A percentile compares a stretch with the other conserved stretches of the same genome.
Conservation (phyloP, 2,797 vertebrate species). For the Bufotes viridis region DNA sequence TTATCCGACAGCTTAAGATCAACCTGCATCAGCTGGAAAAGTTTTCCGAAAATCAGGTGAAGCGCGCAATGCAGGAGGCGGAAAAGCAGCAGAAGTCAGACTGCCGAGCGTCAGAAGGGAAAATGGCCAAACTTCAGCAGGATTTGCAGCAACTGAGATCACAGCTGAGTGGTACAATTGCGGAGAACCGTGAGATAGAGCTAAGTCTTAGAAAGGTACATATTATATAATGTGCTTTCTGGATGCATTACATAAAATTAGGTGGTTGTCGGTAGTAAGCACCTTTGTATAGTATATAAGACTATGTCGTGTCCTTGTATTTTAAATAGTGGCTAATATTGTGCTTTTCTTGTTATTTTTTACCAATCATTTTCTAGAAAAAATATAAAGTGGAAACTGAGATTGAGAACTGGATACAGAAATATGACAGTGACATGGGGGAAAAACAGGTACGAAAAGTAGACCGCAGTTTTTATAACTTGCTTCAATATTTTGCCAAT, state of each 20-base stretch:
- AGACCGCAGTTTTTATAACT: background rate
- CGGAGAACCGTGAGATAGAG: constrained; percentile 77
- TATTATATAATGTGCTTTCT: too few relatives aligned
- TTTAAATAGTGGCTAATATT: background rate
- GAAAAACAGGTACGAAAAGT: constrained; percentile 78
- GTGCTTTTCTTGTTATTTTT: background rate
- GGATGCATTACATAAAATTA: background rate
- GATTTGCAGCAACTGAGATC: constrained; percentile 71
- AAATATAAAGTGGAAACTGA: constrained; percentile 80
- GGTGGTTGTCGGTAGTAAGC: background rate
- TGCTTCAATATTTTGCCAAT: background rate
- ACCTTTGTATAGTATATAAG: background rate
- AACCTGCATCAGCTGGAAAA: constrained; percentile 71
- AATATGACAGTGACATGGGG: constrained; percentile 82
- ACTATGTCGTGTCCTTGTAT: background rate
- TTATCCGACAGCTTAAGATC: constrained; percentile 74
- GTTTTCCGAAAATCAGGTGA: constrained; percentile 67
- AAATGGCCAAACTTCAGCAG: constrained; percentile 70
- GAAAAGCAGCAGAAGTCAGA: constrained; percentile 73
- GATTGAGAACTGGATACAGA: constrained; percentile 83
- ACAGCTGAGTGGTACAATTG: constrained; percentile 71
- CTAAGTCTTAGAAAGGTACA: constrained; percentile 79
- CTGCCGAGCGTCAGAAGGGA: constrained; percentile 68
- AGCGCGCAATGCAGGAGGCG: constrained; percentile 66
- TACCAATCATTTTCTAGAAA: constrained; percentile 73